These are phyloP conservation scores for Amorpha juglandis DNA, from an alignment of 2,888 invertebrate genomes.

Conservation along the genomic window DNA sequence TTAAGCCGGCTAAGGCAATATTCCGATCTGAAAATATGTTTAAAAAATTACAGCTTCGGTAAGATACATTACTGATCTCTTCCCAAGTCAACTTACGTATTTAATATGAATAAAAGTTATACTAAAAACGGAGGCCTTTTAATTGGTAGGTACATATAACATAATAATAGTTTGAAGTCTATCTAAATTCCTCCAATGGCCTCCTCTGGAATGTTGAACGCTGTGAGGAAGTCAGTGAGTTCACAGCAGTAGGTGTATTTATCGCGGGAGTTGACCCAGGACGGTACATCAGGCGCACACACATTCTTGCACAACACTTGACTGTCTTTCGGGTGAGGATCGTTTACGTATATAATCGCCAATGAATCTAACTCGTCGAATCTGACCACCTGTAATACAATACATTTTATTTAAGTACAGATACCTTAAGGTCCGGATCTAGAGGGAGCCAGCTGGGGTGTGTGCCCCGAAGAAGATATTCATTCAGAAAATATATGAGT, in stretches of 20 bases:
- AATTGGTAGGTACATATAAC: no score
- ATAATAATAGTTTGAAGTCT: no score
- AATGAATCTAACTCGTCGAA: conserved; percentile 11
- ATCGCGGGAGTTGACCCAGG: conserved; percentile 24
- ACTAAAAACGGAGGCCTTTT: no score
- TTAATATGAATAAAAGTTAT: no score
- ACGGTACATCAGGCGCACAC: neutral
- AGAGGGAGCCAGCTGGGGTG: no score
- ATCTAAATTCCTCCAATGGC: neutral
- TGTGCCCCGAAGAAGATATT: no score
- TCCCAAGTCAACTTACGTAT: no score
- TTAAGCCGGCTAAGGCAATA: no score
- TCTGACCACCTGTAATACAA: conserved; percentile 5
- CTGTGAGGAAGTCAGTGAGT: conserved; percentile 34
- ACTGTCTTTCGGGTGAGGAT: conserved; percentile 30
- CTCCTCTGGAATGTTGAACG: conserved; percentile 7
- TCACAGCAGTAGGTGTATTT: conserved; percentile 40
- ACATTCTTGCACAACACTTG: conserved; percentile 39
- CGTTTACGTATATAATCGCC: conserved; percentile 43
- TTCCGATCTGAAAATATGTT: no score
- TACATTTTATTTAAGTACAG: neutral
- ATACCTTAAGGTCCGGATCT: neutral
- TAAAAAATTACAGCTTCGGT: no score
- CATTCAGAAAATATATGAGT: no score
- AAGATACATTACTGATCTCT: no score